phyloP scores from a whole-genome alignment of 2,888 invertebrate species.

The Corythucha ciliata region DNA sequence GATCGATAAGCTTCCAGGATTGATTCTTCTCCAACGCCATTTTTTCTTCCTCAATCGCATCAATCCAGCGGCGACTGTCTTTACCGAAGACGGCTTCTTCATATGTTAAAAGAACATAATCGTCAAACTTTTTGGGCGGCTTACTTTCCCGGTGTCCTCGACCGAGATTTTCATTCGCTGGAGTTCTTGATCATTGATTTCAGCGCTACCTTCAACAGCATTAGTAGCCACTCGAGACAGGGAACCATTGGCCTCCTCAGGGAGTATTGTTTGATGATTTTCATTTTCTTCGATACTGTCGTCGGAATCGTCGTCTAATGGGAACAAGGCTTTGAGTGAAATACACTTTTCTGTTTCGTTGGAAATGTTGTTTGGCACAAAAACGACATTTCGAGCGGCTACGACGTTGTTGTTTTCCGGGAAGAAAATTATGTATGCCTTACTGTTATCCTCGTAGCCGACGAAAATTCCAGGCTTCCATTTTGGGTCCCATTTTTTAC shows the following conservation, averaged over 20 bases:
- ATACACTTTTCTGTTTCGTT: no score
- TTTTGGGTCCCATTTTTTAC: constrained; percentile 19
- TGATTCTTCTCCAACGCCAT: constrained; percentile 2
- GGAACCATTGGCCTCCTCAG: no score
- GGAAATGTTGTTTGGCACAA: not conserved
- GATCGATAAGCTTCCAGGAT: constrained; percentile 1
- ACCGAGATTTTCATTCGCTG: no score
- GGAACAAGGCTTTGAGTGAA: no score
- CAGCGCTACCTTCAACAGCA: no score
- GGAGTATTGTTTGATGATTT: no score
- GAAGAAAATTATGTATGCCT: constrained; percentile 14
- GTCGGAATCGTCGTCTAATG: no score
- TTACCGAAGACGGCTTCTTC: not conserved
- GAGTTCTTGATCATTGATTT: no score
- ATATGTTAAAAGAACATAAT: not conserved
- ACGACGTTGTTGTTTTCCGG: constrained; percentile 1
- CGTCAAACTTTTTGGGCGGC: not conserved
- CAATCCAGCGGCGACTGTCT: not conserved
- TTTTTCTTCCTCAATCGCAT: constrained; percentile 9
- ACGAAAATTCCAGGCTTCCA: constrained; percentile 18
- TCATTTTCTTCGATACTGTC: no score
- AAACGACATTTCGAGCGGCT: constrained; percentile 15
- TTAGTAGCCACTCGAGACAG: no score
- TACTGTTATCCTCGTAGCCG: constrained; percentile 13
- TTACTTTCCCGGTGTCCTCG: not conserved